These are phyloP conservation scores for Micromesistius poutassou DNA, from an alignment of 2,797 vertebrate genomes.

Conservation along the genomic window DNA sequence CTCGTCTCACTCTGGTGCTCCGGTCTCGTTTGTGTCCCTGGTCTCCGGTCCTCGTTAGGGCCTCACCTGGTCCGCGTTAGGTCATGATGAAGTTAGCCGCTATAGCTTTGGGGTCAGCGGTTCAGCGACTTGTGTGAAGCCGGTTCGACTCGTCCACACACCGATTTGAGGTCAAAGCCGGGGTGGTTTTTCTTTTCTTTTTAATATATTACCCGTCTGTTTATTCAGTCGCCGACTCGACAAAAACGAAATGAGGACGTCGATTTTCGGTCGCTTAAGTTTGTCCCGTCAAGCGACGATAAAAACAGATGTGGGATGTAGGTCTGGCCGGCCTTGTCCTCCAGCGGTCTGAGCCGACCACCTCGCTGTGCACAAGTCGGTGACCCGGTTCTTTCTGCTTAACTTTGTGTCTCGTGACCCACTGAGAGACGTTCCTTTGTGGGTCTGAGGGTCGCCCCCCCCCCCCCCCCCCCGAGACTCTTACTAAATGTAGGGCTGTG, in stretches of 20 bases:
- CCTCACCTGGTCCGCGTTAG: not conserved
- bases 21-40: conserved; percentile 46
- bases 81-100: not conserved
- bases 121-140: not conserved
- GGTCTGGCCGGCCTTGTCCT: too few relatives aligned
- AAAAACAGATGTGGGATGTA: too few relatives aligned
- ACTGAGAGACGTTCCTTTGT: not conserved
- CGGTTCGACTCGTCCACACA: not conserved
- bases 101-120: not conserved
- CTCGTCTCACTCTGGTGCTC: conserved; percentile 21
- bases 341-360: too few relatives aligned
- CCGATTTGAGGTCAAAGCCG: not conserved
- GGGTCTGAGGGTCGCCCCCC: not conserved
- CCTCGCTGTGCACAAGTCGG: too few relatives aligned
- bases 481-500: not conserved
- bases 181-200: not conserved
- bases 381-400: too few relatives aligned
- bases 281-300: too few relatives aligned
- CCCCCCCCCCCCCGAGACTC: too few relatives aligned
- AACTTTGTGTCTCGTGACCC: too few relatives aligned
- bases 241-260: too few relatives aligned
- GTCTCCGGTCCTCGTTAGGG: not conserved
- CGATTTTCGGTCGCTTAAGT: too few relatives aligned
- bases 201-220: not conserved
- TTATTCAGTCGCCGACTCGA: too few relatives aligned